Evolutionary conservation across 1,140 invertebrate genomes (phyloP).

Genomic region (Bicyclus anynana): DNA sequence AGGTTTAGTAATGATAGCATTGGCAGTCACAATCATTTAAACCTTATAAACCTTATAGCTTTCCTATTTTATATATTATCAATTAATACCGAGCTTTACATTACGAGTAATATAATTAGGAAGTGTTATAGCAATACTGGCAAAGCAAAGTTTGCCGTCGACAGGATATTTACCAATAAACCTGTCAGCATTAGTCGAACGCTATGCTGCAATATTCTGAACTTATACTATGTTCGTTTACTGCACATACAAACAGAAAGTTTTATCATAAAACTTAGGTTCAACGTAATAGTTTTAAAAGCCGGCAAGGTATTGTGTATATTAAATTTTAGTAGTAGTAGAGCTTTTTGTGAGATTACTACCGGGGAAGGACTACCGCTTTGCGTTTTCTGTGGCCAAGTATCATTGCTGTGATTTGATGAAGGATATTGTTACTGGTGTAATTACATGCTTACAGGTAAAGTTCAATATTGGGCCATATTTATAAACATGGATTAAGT

Average conservation of each 20-base stretch:
- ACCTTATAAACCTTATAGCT: no score
- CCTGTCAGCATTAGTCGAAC: slow-evolving; percentile 36
- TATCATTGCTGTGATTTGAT: no score
- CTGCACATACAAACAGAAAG: slow-evolving; percentile 43
- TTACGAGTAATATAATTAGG: not conserved
- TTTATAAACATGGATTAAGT: no score
- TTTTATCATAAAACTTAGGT: slow-evolving; percentile 54
- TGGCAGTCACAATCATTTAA: no score
- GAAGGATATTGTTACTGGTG: no score
- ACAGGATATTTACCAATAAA: slow-evolving; percentile 53
- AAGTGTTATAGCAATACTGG: slow-evolving; percentile 19
- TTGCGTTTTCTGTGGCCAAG: no score
- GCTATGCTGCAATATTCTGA: slow-evolving; percentile 39
- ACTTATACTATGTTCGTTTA: slow-evolving; percentile 50
- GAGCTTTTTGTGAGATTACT: no score
- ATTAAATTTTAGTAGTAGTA: not conserved
- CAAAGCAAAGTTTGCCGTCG: slow-evolving; percentile 33
- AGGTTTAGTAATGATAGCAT: no score
- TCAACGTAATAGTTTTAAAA: slow-evolving; percentile 30
- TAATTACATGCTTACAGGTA: no score
- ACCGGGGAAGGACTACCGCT: no score
- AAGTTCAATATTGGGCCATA: no score
- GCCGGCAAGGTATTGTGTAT: not conserved
- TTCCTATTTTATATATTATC: not conserved
- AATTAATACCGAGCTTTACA: not conserved